A percentile compares a stretch with the other conserved stretches of the same genome.
Evolutionary conservation across 2,888 invertebrate species (phyloP).

Genomic region (Ischnus inquisitorius): DNA sequence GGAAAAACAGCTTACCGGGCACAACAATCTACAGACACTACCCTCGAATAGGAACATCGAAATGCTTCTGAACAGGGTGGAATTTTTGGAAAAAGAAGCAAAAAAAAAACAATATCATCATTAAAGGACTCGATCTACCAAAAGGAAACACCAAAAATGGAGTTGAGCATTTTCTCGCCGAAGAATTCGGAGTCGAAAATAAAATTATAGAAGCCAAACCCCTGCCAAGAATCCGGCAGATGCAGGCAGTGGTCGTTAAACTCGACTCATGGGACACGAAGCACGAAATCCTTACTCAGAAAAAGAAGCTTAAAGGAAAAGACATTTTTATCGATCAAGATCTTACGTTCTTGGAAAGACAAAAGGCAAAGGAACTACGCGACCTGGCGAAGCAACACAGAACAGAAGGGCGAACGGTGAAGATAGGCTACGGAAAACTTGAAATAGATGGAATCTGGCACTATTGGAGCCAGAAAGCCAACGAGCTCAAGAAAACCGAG

Average conservation of each 20-base stretch:
- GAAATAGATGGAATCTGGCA: neutral
- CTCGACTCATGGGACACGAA: no score
- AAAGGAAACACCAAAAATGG: neutral
- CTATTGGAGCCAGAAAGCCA: slow-evolving; percentile 14
- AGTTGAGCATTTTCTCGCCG: slow-evolving; percentile 26
- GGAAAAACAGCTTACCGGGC: neutral
- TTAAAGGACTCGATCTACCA: neutral
- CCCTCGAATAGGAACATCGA: neutral
- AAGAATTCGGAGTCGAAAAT: slow-evolving; percentile 21
- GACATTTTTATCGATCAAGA: slow-evolving; percentile 1
- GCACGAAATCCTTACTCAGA: no score
- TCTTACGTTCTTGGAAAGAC: slow-evolving; percentile 9
- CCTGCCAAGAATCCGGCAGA: neutral
- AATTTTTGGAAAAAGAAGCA: slow-evolving; percentile 1
- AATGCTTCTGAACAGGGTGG: neutral
- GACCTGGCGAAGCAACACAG: neutral
- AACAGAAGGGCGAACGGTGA: slow-evolving; percentile 14
- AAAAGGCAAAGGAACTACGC: neutral
- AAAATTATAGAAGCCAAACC: slow-evolving; percentile 7
- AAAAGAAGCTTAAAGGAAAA: no score
- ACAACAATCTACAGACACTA: neutral
- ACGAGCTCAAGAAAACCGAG: neutral
- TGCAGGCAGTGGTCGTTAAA: neutral
- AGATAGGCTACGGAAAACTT: neutral
- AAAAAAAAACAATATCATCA: slow-evolving; percentile 17